Evolutionary conservation across 2,888 invertebrate species (phyloP).

Genomic region (Pollenia angustigena): DNA sequence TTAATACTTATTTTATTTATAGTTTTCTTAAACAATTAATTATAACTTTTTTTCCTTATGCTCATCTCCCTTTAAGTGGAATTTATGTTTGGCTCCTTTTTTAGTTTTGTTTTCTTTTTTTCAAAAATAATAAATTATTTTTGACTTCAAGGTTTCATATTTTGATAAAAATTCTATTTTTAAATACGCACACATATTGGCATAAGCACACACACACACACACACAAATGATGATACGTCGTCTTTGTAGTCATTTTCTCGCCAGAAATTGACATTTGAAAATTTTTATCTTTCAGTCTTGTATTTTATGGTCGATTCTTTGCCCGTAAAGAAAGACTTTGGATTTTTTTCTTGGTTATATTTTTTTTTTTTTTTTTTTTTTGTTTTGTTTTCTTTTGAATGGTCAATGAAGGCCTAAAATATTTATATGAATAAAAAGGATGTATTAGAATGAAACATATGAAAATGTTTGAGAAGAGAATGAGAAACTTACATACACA

Average conservation of each 20-base stretch:
- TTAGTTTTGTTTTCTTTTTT: background rate
- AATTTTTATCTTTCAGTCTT: slow-evolving; percentile 47
- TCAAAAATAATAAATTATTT: background rate
- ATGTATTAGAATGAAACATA: too few relatives aligned
- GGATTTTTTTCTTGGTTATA: slow-evolving; percentile 6
- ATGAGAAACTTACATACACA: too few relatives aligned
- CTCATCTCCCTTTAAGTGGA: background rate
- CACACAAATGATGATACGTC: too few relatives aligned
- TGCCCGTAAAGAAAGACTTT: background rate
- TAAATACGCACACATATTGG: too few relatives aligned
- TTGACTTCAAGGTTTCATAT: background rate
- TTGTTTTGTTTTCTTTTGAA: background rate
- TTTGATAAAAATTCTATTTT: too few relatives aligned
- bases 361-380: background rate
- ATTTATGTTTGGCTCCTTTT: background rate
- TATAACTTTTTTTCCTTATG: background rate
- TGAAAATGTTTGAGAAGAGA: too few relatives aligned
- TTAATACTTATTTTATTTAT: slow-evolving; percentile 25
- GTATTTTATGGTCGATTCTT: slow-evolving; percentile 32
- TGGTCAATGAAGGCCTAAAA: background rate
- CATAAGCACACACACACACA: background rate
- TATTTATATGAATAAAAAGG: background rate
- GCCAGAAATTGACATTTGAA: slow-evolving; percentile 56
- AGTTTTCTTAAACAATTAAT: slow-evolving; percentile 20
- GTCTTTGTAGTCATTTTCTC: background rate